A percentile compares a stretch with the other conserved stretches of the same genome.
These are phyloP conservation scores for Brassicogethes aeneus DNA, from an alignment of 2,888 invertebrate genomes.

Conservation along the genomic window DNA sequence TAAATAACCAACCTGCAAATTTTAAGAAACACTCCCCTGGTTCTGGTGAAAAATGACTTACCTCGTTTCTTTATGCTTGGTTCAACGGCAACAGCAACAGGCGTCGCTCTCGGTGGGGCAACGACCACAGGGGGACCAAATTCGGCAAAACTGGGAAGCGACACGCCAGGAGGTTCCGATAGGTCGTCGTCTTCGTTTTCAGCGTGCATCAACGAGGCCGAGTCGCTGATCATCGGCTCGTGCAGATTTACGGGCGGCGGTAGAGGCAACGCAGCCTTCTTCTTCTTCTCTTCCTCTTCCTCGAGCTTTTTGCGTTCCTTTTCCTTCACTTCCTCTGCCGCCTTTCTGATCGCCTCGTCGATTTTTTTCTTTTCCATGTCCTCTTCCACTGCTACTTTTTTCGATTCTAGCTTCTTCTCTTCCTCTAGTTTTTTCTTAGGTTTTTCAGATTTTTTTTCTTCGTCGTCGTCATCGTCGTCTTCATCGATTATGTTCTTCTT, in stretches of 20 bases:
- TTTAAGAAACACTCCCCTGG: too few relatives aligned
- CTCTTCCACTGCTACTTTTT: slow-evolving; percentile 22
- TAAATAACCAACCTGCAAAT: too few relatives aligned
- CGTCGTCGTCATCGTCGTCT: slow-evolving; percentile 19
- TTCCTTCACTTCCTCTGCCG: slow-evolving; percentile 12
- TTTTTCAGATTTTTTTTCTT: slow-evolving; percentile 13
- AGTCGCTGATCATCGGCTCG: slow-evolving; percentile 25
- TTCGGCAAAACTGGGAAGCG: slow-evolving; percentile 32
- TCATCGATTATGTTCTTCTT: slow-evolving; percentile 10
- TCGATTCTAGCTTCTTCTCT: slow-evolving; percentile 16
- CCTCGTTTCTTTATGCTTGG: too few relatives aligned
- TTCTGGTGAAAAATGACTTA: too few relatives aligned
- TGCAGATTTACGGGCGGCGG: slow-evolving; percentile 4
- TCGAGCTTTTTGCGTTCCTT: slow-evolving; percentile 14
- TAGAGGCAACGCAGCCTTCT: background rate
- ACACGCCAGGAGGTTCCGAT: slow-evolving; percentile 35
- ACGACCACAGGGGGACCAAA: too few relatives aligned
- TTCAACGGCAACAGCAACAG: too few relatives aligned
- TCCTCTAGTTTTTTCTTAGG: slow-evolving; percentile 16
- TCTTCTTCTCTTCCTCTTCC: slow-evolving; percentile 9
- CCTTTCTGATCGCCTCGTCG: slow-evolving; percentile 12
- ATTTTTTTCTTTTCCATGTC: slow-evolving; percentile 12
- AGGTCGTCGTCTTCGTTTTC: slow-evolving; percentile 31
- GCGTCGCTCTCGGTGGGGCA: too few relatives aligned
- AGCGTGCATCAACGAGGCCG: slow-evolving; percentile 22